phyloP scores from a whole-genome alignment of 2,888 invertebrate genomes.

The Dicranocentrus wangi region DNA sequence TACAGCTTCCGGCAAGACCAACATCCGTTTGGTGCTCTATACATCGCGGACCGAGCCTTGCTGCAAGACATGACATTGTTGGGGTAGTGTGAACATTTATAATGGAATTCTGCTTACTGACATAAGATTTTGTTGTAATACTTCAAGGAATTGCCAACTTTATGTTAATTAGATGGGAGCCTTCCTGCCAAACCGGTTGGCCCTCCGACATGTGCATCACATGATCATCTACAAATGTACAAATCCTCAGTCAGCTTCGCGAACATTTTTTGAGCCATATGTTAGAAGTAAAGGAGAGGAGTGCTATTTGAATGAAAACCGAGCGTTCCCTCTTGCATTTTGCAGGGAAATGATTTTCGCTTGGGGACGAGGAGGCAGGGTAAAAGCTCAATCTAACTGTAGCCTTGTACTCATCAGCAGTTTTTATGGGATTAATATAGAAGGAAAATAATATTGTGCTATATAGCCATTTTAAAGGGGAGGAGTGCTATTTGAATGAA shows the following conservation, averaged over 20 bases:
- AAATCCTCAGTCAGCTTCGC: slow-evolving; percentile 41
- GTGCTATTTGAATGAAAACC: slow-evolving; percentile 47
- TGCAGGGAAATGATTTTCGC: slow-evolving; percentile 55
- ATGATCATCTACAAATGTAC: slow-evolving; percentile 44
- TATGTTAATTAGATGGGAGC: slow-evolving; percentile 35
- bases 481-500: slow-evolving; percentile 52
- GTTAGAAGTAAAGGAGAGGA: slow-evolving; percentile 39
- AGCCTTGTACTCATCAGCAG: too few relatives aligned
- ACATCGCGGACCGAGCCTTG: slow-evolving; percentile 46
- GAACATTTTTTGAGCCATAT: slow-evolving; percentile 52
- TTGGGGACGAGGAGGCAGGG: slow-evolving; percentile 51
- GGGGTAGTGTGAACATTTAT: slow-evolving; percentile 48
- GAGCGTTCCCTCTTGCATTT: slow-evolving; percentile 32
- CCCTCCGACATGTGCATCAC: slow-evolving; percentile 47
- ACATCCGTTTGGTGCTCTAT: slow-evolving; percentile 60
- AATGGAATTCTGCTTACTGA: too few relatives aligned
- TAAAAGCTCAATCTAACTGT: not conserved
- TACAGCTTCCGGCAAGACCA: slow-evolving; percentile 25
- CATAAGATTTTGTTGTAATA: too few relatives aligned
- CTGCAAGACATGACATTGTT: slow-evolving; percentile 42
- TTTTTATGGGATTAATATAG: too few relatives aligned
- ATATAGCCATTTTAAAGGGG: too few relatives aligned
- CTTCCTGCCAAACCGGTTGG: slow-evolving; percentile 33
- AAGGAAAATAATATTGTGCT: too few relatives aligned
- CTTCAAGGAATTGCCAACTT: too few relatives aligned